A percentile compares a stretch with the other conserved stretches of the same genome.
Evolutionary conservation across 2,888 invertebrate genomes (phyloP).

Genomic region (Ophioninae sp.): DNA sequence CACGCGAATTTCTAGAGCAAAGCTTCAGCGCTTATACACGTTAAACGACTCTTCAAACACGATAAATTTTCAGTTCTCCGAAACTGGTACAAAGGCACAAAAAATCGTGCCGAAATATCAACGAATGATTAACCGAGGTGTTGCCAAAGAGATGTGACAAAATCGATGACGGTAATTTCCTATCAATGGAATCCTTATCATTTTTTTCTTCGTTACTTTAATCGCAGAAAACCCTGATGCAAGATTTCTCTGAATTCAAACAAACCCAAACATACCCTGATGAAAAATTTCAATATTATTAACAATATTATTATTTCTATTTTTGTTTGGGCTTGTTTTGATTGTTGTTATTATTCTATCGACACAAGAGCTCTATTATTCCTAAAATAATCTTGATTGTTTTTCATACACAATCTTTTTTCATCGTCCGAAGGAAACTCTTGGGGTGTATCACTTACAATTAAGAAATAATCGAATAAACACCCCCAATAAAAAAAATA

Average conservation of each 20-base stretch:
- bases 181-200: too few species aligned
- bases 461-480: not conserved
- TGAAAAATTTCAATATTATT: too few species aligned
- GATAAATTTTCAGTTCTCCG: conserved; percentile 23
- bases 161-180: too few species aligned
- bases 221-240: too few species aligned
- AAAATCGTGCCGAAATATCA: not conserved
- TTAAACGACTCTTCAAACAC: conserved; percentile 16
- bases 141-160: not conserved
- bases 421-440: conserved; percentile 39
- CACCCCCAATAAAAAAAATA: not conserved
- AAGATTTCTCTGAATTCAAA: too few species aligned
- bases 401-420: conserved; percentile 27
- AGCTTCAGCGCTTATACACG: conserved; percentile 10
- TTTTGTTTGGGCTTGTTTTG: not conserved
- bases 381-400: not conserved
- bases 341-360: not conserved
- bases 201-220: too few species aligned
- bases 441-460: conserved; percentile 63
- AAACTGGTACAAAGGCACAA: not conserved
- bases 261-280: too few species aligned
- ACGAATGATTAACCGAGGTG: not conserved
- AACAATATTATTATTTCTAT: not conserved
- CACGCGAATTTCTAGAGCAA: conserved; percentile 34
- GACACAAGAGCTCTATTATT: not conserved